Percentiles rank a stretch among this genome's conserved stretches.
phyloP scores from a whole-genome alignment of 2,888 invertebrate species.

The Scrobipalpa costella region DNA sequence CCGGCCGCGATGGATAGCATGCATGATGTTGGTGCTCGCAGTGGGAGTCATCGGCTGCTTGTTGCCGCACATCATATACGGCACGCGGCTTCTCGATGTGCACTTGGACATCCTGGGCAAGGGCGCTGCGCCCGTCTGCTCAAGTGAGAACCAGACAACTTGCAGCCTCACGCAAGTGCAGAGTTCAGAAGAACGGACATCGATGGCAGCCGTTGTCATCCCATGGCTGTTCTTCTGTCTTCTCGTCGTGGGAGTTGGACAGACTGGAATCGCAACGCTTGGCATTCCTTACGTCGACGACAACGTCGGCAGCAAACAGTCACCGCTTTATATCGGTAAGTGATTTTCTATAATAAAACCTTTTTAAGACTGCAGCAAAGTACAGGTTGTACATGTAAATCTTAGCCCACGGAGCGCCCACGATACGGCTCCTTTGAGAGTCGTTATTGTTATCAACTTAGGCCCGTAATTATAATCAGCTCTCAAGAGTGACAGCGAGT shows the following conservation, averaged over 20 bases:
- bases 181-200: conserved; percentile 86
- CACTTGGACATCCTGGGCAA: conserved; percentile 61
- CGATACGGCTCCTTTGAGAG: conserved; percentile 47
- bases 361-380: conserved; percentile 40
- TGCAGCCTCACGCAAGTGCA: conserved; percentile 83
- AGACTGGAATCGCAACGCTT: conserved; percentile 94
- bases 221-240: conserved; percentile 94
- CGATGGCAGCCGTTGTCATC: conserved; percentile 90
- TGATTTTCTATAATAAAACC: conserved; percentile 38
- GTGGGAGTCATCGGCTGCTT: conserved; percentile 93
- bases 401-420: conserved; percentile 46
- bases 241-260: conserved; percentile 94
- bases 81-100: conserved; percentile 84
- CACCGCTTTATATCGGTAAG: conserved; percentile 95
- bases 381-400: conserved; percentile 53
- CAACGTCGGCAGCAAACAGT: conserved; percentile 95
- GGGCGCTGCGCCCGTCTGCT: conserved; percentile 64
- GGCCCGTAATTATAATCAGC: no score
- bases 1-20: conserved; percentile 95
- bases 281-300: conserved; percentile 97
- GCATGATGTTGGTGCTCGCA: conserved; percentile 94
- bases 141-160: conserved; percentile 46
- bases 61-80: conserved; percentile 92
- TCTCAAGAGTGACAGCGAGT: no score
- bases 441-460: conserved; percentile 46